These are phyloP conservation scores for Nineta flava DNA, from an alignment of 2,888 invertebrate species.

Conservation along the genomic window DNA sequence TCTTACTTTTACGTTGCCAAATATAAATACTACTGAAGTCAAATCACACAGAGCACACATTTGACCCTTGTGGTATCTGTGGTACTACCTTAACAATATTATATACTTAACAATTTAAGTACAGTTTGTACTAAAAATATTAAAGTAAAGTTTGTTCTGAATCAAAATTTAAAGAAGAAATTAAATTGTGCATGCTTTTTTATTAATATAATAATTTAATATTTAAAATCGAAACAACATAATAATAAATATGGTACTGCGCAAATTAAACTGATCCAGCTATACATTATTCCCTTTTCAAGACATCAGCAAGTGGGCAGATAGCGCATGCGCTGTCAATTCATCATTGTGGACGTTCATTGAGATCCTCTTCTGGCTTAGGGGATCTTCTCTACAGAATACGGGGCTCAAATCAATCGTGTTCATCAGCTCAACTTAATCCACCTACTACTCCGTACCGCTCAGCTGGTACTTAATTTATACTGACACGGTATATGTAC, in stretches of 20 bases:
- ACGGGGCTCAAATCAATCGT: background rate
- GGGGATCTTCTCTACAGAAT: background rate
- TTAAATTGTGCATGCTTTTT: background rate
- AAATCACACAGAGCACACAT: too few species aligned
- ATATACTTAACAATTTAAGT: too few species aligned
- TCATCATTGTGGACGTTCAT: slow-evolving; percentile 11
- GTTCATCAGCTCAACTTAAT: slow-evolving; percentile 6
- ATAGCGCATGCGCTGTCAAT: slow-evolving; percentile 7
- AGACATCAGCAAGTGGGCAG: slow-evolving; percentile 13
- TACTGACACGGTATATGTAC: slow-evolving; percentile 10
- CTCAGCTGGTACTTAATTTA: slow-evolving; percentile 9
- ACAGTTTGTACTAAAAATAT: too few species aligned
- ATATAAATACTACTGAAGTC: too few species aligned
- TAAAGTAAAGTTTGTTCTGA: too few species aligned
- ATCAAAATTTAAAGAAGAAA: background rate
- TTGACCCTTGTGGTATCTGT: too few species aligned
- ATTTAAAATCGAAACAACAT: background rate
- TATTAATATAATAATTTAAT: background rate
- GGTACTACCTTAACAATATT: too few species aligned
- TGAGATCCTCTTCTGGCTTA: slow-evolving; percentile 3
- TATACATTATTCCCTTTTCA: slow-evolving; percentile 10
- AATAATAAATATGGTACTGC: background rate
- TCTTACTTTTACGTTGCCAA: too few species aligned
- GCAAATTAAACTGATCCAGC: slow-evolving; percentile 6
- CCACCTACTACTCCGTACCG: slow-evolving; percentile 6